Evolutionary conservation across 2,888 invertebrate genomes (phyloP), one percentile per base, ranked within the genome.

Genomic region (Cheilosia variabilis): DNA sequence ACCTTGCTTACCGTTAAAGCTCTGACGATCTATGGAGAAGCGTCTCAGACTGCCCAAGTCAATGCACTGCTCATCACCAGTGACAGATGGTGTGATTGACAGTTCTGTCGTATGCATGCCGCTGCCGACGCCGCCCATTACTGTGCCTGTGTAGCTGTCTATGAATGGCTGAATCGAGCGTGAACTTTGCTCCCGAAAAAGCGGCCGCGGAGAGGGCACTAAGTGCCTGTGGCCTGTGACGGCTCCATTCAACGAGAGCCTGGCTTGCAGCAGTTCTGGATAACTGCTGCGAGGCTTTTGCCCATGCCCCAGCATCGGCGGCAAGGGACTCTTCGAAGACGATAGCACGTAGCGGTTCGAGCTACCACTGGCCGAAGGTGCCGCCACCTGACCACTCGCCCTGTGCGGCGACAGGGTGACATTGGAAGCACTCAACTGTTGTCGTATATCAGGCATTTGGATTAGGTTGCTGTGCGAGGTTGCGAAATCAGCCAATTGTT

Each of bases 11-110:
- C 92, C 91, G 79, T 91, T 90, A 89, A 91, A 91, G 89, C 92
- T 91, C 87, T 91, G 91, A 58, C 92, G 91, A 90, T 91, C 92
- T 88, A 92, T 91, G 65, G 91, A 91, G 88, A 92, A 91, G 88
- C 91, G 91, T 73, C 91, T 90, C 80, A 91, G 87, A 87, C 91
- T 92, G 88, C 92, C 91, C 90, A 91, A 89, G 89, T 92, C 91
- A 88, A 92, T 91, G 43, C 89, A 91, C 86, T 91, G 91, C 86
- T 91, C 91, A 88, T 92, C 91, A 86, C 90, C 89, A 84, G 89
- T 87, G 87, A 91, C 89, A 75, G 91, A 90, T 77, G 91, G 91
- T 88, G 91, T 91, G 55, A 91, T 91, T 77, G 91, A 91, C 47
- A 91, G 88, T 89, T 91, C 91, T 53, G 91, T 91, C 68, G 91